phyloP scores from a whole-genome alignment of 2,797 vertebrate genomes.

The Rallus crepitans region DNA sequence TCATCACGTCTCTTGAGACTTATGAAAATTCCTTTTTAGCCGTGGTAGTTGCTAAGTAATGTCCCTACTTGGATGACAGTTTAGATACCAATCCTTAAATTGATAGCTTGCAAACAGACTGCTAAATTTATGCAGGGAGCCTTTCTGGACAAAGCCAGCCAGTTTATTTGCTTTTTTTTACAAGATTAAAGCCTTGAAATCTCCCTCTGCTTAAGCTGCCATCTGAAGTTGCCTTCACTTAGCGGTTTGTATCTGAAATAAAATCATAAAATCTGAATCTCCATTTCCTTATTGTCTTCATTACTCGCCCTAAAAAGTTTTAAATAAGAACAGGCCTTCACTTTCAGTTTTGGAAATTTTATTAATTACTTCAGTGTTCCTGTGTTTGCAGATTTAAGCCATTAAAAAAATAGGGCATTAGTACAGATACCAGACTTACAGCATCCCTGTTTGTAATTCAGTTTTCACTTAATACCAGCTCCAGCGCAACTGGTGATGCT shows the following conservation, averaged over 20 bases:
- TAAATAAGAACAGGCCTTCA: neutral
- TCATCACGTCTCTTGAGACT: conserved; percentile 60
- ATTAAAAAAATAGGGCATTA: neutral
- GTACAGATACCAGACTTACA: neutral
- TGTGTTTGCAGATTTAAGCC: neutral
- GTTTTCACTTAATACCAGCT: neutral
- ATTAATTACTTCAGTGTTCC: neutral
- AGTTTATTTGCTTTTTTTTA: neutral
- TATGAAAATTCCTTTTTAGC: conserved; percentile 66
- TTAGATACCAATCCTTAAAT: conserved; percentile 55
- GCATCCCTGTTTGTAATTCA: neutral
- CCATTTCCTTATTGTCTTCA: neutral
- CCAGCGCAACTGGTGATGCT: neutral
- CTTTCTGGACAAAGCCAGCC: conserved; percentile 3
- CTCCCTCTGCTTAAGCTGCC: neutral
- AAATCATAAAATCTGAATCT: conserved; percentile 28
- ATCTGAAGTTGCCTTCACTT: neutral
- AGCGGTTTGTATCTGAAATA: neutral
- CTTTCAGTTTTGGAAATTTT: neutral
- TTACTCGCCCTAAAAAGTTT: neutral
- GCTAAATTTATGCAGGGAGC: conserved; percentile 26
- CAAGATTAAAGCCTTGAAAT: conserved; percentile 15
- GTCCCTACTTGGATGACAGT: conserved; percentile 63
- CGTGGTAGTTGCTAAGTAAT: conserved; percentile 41
- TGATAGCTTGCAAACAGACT: conserved; percentile 44